These are phyloP conservation scores for Clusia tigrina DNA, from an alignment of 2,888 invertebrate species.

Conservation along the genomic window DNA sequence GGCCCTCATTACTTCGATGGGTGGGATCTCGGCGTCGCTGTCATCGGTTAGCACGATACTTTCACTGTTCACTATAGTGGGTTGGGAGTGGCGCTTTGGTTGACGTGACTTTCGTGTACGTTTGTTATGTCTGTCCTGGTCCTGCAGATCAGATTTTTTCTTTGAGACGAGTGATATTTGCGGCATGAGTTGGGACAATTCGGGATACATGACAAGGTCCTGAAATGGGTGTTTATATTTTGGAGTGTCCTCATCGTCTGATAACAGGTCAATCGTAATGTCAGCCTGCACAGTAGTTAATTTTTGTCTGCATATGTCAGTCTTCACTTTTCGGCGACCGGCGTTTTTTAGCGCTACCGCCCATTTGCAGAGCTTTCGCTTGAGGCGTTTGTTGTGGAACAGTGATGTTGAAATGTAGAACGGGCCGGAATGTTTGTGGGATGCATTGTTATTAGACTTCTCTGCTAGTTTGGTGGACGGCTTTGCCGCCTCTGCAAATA, in stretches of 20 bases:
- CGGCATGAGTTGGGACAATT: conserved; percentile 42
- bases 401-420: conserved; percentile 56
- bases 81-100: conserved; percentile 40
- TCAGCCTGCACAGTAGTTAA: conserved; percentile 45
- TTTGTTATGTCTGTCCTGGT: conserved; percentile 9
- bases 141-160: background rate
- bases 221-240: conserved; percentile 12
- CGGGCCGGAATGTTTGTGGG: conserved; percentile 57
- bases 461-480: conserved; percentile 29
- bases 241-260: conserved; percentile 45
- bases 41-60: conserved; percentile 57
- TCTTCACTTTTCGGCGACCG: conserved; percentile 9
- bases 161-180: conserved; percentile 42
- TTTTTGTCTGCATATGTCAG: conserved; percentile 28
- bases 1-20: background rate
- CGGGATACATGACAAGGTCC: conserved; percentile 19
- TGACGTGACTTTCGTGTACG: conserved; percentile 41
- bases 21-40: conserved; percentile 1
- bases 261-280: conserved; percentile 56
- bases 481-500: conserved; percentile 30
- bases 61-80: conserved; percentile 35
- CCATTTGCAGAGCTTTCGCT: conserved; percentile 49
- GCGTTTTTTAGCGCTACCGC: conserved; percentile 38
- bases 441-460: background rate
- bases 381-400: conserved; percentile 58